A percentile compares a stretch with the other conserved stretches of the same genome.
phyloP scores from a whole-genome alignment of 2,113 vertebrate genomes.

The Silurus meridionalis region DNA sequence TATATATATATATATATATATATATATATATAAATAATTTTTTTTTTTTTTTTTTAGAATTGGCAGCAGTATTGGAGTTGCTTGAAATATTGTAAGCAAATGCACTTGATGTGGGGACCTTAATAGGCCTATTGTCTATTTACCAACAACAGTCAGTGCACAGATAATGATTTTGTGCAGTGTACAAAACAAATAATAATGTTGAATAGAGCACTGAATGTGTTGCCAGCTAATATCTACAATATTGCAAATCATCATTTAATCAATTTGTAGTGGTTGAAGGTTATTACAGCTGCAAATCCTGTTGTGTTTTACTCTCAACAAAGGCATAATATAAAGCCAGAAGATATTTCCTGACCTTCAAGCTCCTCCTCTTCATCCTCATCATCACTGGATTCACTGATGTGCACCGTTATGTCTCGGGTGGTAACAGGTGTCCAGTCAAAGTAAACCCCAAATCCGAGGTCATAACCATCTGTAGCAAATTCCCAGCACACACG shows the following conservation, averaged over 20 bases:
- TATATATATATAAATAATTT: too few species aligned
- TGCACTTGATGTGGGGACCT: not conserved
- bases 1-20: too few species aligned
- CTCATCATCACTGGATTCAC: constrained; percentile 96
- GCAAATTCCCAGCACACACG: constrained; percentile 97
- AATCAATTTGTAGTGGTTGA: not conserved
- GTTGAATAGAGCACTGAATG: not conserved
- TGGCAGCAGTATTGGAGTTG: not conserved
- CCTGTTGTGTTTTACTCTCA: not conserved
- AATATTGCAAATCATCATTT: not conserved
- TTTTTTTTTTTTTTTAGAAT: not conserved
- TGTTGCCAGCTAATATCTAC: too few species aligned
- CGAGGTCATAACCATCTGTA: constrained; percentile 94
- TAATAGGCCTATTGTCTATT: not conserved
- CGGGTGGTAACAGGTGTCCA: constrained; percentile 90
- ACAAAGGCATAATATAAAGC: not conserved
- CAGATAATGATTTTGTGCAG: not conserved
- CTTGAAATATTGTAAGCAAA: not conserved
- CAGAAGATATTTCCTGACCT: constrained; percentile 69
- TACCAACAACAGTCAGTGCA: not conserved
- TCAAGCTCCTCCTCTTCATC: constrained; percentile 92
- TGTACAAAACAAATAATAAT: not conserved
- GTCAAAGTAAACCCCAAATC: constrained; percentile 97
- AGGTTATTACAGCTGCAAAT: not conserved
- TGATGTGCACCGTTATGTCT: constrained; percentile 94